Percentiles rank a stretch among this genome's conserved stretches.
phyloP scores from a whole-genome alignment of 2,888 invertebrate genomes.

The Heterodera filipjevi region DNA sequence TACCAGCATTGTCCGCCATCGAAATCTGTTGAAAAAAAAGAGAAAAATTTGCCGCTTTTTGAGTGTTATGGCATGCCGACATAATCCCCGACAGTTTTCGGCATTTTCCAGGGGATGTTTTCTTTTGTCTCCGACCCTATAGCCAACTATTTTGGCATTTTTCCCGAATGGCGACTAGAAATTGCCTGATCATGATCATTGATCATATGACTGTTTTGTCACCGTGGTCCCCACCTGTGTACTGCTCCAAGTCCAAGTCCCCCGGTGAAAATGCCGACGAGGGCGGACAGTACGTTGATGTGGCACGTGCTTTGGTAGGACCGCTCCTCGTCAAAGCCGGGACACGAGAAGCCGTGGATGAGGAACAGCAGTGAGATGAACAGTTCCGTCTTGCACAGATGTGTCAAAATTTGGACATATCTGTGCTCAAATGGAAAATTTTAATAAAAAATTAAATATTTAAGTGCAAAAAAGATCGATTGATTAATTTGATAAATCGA shows the following conservation, averaged over 20 bases:
- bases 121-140: too few relatives aligned
- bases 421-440: conserved; percentile 31
- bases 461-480: too few relatives aligned
- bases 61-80: too few relatives aligned
- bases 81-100: too few relatives aligned
- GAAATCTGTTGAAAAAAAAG: conserved; percentile 43
- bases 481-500: too few relatives aligned
- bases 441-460: not conserved
- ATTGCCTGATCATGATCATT: too few relatives aligned
- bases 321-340: conserved; percentile 51
- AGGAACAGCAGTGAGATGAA: conserved; percentile 57
- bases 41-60: not conserved
- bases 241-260: conserved; percentile 63
- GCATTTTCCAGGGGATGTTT: too few relatives aligned
- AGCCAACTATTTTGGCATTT: too few relatives aligned
- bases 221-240: conserved; percentile 51
- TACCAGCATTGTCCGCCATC: conserved; percentile 61
- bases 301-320: conserved; percentile 62
- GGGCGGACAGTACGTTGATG: conserved; percentile 61
- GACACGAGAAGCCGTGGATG: conserved; percentile 47
- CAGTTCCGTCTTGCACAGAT: conserved; percentile 61
- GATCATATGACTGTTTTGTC: too few relatives aligned
- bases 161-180: too few relatives aligned
- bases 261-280: conserved; percentile 60
- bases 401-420: conserved; percentile 58